Evolutionary conservation across 2,888 invertebrate genomes (phyloP), one percentile per base, ranked within the genome.

Genomic region (Lissocephala sabroskyi): DNA sequence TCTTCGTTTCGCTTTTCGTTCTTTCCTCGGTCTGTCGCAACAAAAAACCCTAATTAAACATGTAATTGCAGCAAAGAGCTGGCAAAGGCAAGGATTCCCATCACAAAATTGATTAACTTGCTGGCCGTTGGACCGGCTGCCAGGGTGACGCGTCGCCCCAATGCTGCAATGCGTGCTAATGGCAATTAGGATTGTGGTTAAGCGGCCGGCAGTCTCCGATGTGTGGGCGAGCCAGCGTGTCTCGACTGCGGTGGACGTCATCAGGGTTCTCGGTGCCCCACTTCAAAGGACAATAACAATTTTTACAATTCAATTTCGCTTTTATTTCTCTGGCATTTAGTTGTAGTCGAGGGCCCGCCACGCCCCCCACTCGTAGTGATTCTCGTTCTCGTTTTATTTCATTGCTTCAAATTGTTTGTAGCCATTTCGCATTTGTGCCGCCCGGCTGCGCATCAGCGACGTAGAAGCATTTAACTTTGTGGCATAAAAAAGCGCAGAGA

Each of bases 371-470:
- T 45, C 45, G 19, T 14, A 18, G 17, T 18, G 7, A 6, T 11
- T 46, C 39, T 35, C 37, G 66, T 75, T 59, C 67, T 67, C 73
- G 73, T 19, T 39, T 67, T 73, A 75, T 75, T 76, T 76, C 76
- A 70, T 75, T 70, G 73, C 73, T 59, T 75, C 73, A 70, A 70
- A 70, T 70, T 70, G 70, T 70, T 70, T 70, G 76, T 76, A 73
- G 76, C 70, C 76, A 70, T 73, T 70, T 75, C 70, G 73, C 68
- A 75, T 70, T 70, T 70, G 70, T 76, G 70, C 76, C 65, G 76
- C 73, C 59, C 63, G 73, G 73, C 62, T 70, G 70, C 76, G 52
- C 76, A 68, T 60, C 70, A 65, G 62, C 70, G 65, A 66, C 65
- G 58, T 60, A 73, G 70, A 73, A 70, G 61, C 68, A 70, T 70